Percentiles rank a stretch among this genome's conserved stretches.
These are phyloP conservation scores for Murina feae DNA, from an alignment of 2,113 vertebrate species.

Conservation along the genomic window DNA sequence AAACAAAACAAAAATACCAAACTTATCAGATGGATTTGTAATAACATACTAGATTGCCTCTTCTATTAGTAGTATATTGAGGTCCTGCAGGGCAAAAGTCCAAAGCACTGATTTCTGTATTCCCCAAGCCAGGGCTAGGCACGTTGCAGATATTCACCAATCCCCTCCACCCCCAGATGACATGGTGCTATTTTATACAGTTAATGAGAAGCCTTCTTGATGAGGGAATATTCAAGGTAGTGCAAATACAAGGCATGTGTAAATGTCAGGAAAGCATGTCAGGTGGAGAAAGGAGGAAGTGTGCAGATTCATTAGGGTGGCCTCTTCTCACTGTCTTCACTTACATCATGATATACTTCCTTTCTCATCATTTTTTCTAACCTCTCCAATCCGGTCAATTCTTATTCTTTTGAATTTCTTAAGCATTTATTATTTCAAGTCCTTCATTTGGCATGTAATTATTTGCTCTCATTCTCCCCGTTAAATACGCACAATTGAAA, in stretches of 20 bases:
- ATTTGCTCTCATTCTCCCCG: neutral
- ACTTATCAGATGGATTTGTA: no score
- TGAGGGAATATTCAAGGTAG: no score
- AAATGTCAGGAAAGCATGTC: neutral
- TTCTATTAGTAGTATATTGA: no score
- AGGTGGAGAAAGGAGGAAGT: neutral
- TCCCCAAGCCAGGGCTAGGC: no score
- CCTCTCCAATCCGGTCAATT: neutral
- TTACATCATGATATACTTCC: neutral
- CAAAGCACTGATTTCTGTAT: no score
- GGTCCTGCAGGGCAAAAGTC: no score
- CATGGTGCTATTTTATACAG: no score
- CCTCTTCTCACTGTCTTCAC: neutral
- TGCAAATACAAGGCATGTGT: neutral
- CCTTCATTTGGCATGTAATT: neutral
- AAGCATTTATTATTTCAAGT: neutral
- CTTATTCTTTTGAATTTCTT: neutral
- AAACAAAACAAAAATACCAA: no score
- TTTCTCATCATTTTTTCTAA: neutral
- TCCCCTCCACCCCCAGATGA: no score
- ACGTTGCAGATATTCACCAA: no score
- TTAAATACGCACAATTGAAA: neutral
- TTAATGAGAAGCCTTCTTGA: no score
- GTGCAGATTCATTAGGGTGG: neutral
- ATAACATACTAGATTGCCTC: no score